Conservation (phyloP, 2,113 vertebrate genomes). For the Oxyruncus cristatus region DNA sequence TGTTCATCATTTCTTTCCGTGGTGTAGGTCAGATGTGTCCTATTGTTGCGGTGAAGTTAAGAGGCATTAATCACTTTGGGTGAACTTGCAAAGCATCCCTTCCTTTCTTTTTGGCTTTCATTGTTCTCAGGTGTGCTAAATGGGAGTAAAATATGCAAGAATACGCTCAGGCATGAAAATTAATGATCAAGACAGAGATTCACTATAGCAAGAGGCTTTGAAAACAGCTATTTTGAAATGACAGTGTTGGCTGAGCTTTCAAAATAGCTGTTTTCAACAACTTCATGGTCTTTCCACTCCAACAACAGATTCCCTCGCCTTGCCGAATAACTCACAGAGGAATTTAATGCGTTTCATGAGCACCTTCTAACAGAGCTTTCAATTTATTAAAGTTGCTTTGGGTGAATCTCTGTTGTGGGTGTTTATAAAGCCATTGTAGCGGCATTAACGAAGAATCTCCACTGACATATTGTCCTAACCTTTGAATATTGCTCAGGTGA, state of each 20-base stretch:
- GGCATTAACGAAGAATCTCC: not conserved
- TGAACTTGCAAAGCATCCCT: not conserved
- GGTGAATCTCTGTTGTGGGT: not conserved
- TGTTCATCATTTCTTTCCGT: not conserved
- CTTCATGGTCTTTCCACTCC: not conserved
- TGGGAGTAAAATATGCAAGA: not conserved
- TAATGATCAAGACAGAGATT: not conserved
- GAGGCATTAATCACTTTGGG: not conserved
- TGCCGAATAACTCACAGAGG: not conserved
- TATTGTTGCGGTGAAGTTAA: not conserved
- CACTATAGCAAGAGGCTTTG: not conserved
- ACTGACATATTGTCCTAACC: not conserved
- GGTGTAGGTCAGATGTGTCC: not conserved
- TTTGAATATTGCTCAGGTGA: not conserved
- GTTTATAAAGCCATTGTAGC: not conserved
- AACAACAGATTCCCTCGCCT: not conserved
- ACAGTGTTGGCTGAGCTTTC: not conserved
- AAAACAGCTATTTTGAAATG: not conserved
- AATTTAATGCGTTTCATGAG: not conserved
- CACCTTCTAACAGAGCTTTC: not conserved
- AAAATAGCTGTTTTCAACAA: not conserved
- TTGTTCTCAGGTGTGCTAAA: slow-evolving; percentile 9
- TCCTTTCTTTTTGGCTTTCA: not conserved
- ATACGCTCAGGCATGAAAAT: not conserved
- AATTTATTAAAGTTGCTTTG: not conserved